Evolutionary conservation across 2,113 vertebrate genomes (phyloP).

Genomic region (Stigmatopora nigra): DNA sequence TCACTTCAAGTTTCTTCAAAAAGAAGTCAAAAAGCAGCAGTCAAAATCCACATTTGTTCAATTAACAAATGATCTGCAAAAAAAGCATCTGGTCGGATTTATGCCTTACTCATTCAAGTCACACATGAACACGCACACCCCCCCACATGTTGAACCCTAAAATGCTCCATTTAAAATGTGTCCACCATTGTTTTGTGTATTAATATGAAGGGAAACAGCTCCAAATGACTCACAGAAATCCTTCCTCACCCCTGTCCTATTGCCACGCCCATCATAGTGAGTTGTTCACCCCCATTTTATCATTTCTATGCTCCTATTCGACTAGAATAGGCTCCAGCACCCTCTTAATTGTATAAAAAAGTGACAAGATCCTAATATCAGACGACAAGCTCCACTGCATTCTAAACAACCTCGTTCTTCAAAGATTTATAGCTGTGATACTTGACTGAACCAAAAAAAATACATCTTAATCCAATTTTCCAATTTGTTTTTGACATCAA

Average conservation of each 20-base stretch:
- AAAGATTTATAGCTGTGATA: slow-evolving; percentile 40
- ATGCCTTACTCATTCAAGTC: slow-evolving; percentile 13
- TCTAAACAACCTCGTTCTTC: slow-evolving; percentile 43
- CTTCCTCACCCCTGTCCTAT: background rate
- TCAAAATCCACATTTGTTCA: slow-evolving; percentile 44
- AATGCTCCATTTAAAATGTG: background rate
- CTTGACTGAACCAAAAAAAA: slow-evolving; percentile 42
- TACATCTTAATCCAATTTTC: slow-evolving; percentile 20
- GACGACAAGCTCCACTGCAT: background rate
- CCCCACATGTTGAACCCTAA: background rate
- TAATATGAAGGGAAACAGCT: background rate
- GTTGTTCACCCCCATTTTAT: background rate
- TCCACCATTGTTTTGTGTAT: background rate
- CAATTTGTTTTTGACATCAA: background rate
- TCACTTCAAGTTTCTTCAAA: slow-evolving; percentile 59
- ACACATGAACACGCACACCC: background rate
- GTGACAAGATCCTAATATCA: background rate
- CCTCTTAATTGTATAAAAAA: too few relatives aligned
- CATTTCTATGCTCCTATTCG: too few relatives aligned
- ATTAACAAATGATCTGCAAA: slow-evolving; percentile 47
- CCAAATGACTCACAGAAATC: background rate
- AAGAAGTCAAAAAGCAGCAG: slow-evolving; percentile 23
- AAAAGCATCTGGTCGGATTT: slow-evolving; percentile 36
- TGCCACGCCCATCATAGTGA: background rate
- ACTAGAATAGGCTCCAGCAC: too few relatives aligned